These are phyloP conservation scores for Etheostoma perlongum DNA, from an alignment of 2,797 vertebrate genomes.

Conservation along the genomic window DNA sequence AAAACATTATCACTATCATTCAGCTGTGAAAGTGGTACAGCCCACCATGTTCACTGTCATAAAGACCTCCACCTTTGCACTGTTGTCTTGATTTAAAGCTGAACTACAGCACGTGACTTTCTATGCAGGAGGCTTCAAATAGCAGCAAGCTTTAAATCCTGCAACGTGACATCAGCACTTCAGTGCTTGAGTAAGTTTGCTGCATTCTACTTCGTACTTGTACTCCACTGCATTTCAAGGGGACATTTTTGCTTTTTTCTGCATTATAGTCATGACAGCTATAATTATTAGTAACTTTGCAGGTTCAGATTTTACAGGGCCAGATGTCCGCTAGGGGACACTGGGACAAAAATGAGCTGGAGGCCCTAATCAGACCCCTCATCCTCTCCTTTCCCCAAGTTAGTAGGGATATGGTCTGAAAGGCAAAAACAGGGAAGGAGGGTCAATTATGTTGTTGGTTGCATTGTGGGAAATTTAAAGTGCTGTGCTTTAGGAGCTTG, in stretches of 20 bases:
- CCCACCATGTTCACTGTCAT: constrained; percentile 2
- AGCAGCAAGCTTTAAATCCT: not conserved
- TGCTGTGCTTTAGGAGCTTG: too few species aligned
- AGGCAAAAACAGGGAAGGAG: not conserved
- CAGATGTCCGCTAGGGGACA: not conserved
- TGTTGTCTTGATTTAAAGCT: not conserved
- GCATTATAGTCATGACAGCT: not conserved
- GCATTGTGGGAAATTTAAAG: too few species aligned
- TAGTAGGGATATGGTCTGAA: not conserved
- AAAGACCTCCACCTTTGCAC: not conserved
- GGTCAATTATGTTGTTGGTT: not conserved
- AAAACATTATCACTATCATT: constrained; percentile 22
- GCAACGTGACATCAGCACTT: constrained; percentile 20
- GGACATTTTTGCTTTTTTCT: not conserved
- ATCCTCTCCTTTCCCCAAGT: not conserved
- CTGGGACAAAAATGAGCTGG: not conserved
- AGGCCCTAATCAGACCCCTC: not conserved
- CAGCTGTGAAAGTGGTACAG: constrained; percentile 27
- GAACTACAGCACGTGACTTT: not conserved
- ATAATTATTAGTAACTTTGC: not conserved
- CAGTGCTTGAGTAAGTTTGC: not conserved
- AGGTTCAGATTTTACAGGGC: not conserved
- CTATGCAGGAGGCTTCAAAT: not conserved
- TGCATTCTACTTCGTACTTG: not conserved
- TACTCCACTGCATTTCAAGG: not conserved